Evolutionary conservation across 2,113 vertebrate genomes (phyloP), one percentile per base, ranked within the genome.

Genomic region (Cebidichthys violaceus): DNA sequence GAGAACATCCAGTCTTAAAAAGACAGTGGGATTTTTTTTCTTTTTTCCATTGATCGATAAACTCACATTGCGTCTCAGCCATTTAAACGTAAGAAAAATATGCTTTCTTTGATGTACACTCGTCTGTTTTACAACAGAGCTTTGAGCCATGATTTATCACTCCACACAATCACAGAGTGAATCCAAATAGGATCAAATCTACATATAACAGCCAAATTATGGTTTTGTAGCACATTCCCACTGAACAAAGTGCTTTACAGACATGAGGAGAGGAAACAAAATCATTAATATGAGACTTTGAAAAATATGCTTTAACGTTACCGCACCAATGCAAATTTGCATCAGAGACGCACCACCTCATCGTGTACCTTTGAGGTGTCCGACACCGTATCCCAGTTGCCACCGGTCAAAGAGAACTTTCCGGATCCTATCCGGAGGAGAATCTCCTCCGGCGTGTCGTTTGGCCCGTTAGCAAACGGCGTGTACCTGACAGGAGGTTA

Each of bases 321-420:
- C 31, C 17, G 27, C 6, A 6, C 9, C 27, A 31, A 47, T 47
- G 43, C 11, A 11, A 20, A 47, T 13, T 1, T 13, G 27, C 43
- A 50, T 8, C 22, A 41, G 14, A 41, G 2, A 17, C 37, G 9
- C 62, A 8, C 11, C 22, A 33, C 11, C 79, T 69, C 50, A 24
- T 65, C 47, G 39, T 31, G 54, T 9, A 99, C 98, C 97, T 99
- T 99, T 82, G 97, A 98, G 93, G 95, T 96, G 89, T 98, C 97
- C 75, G 98, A 99, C 89, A 99, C 97, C 22, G 95, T 96, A 84
- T 99, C 97, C 98, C 98, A 99, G 95, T 98, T 99, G 78, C 98
- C 97, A 87, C 98, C 98, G 39, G 95, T 98, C 81, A 99, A 92
- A 35, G 97, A 97, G 91, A 99, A 99, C 81, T 98, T 99, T 60